Evolutionary conservation across 2,113 vertebrate species (phyloP), one percentile per base, ranked within the genome.

Genomic region (Mastomys natalensis): DNA sequence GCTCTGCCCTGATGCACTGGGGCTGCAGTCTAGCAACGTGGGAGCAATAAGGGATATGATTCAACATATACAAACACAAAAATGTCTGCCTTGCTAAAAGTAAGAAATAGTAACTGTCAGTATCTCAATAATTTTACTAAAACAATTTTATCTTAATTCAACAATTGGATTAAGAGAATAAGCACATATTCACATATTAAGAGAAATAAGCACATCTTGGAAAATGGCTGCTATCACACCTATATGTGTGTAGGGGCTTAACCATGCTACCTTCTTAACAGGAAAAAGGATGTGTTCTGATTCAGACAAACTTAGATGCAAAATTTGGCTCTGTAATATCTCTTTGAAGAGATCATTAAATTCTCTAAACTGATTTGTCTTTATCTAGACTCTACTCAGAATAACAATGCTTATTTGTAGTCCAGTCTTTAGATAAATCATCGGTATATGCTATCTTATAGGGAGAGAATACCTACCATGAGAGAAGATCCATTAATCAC

Each of bases 401-500:
- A 34, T 51, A 37, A 26, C 2, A 80, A 15, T 48, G 26, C 15
- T 0, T 0, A 15, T 1, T 2, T 4, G 1, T 3, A 66, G 37
- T 26, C 22, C 10, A 81, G 24, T 21, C 22, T 11, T 66, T 17
- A 43, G 16, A 11, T 37, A 22, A 58, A 13, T 3, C 43, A 10
- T 76, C 45, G n/a, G 3, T 5, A 60, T 19, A 7, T 7, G 8
- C 5, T 15, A 3, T 19, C 10, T 53, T 40, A 29, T 15, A 43
- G 0, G 2, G 37, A 31, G 26, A 45, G 4, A 51, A 37, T 31
- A 24, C 7, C 26, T 5, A 7, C 1, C 34, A 13, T 7, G 0
- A 74, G 5, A 19, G 22, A 51, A 76, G 5, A 62, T 2, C 7
- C 31, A 45, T 2, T 72, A 53, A 7, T 10, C 15, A 40, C 0